These are phyloP conservation scores for Gymnothorax reevesii DNA, from an alignment of 2,797 vertebrate species.

Conservation along the genomic window DNA sequence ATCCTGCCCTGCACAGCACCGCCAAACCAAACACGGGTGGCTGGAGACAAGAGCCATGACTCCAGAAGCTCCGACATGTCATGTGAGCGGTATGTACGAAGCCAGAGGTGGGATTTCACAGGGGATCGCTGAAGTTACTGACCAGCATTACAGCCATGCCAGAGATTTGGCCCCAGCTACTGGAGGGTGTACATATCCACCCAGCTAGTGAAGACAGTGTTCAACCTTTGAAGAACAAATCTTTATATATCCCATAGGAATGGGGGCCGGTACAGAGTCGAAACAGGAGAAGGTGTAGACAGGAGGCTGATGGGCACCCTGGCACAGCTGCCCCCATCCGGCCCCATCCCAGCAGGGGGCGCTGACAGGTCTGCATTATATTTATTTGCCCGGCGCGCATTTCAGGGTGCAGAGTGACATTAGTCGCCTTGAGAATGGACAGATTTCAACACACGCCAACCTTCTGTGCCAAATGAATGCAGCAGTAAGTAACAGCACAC, in stretches of 20 bases:
- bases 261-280: conserved; percentile 57
- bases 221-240: conserved; percentile 64
- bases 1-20: not conserved
- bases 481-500: not conserved
- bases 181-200: conserved; percentile 57
- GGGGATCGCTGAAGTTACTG: not conserved
- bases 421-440: no score
- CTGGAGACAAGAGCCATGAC: not conserved
- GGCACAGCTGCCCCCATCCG: conserved; percentile 60
- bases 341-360: conserved; percentile 41
- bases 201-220: conserved; percentile 45
- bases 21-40: not conserved
- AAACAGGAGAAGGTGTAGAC: conserved; percentile 66
- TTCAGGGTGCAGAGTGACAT: conserved; percentile 38
- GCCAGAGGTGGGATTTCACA: not conserved
- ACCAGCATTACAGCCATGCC: conserved; percentile 14
- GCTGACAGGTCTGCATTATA: conserved; percentile 27
- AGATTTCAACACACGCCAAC: not conserved
- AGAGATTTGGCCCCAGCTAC: conserved; percentile 26
- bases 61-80: not conserved
- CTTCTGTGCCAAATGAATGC: not conserved
- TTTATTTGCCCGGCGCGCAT: no score
- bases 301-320: conserved; percentile 61
- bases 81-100: no score
- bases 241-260: conserved; percentile 71